phyloP scores from a whole-genome alignment of 2,888 invertebrate species.

The Pachycephus smyrnensis region DNA sequence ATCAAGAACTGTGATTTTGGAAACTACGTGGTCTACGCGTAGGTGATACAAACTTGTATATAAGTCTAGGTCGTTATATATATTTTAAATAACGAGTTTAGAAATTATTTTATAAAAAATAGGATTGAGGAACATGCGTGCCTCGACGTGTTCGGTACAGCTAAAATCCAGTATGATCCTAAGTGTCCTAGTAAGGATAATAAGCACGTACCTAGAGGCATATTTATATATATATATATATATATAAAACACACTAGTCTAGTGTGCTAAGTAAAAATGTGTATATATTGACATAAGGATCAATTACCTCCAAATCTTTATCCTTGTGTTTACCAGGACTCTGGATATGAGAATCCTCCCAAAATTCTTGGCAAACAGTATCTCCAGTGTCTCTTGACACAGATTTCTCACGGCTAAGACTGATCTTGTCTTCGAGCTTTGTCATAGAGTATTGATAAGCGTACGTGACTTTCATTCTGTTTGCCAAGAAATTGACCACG shows the following conservation, averaged over 20 bases:
- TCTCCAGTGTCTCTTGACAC: not conserved
- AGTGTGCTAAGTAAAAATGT: not conserved
- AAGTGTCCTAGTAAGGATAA: not conserved
- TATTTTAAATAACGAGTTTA: conserved; percentile 6
- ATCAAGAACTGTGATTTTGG: not conserved
- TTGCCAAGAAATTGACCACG: not conserved
- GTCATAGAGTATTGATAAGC: not conserved
- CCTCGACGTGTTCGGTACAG: not conserved
- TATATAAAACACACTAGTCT: not conserved
- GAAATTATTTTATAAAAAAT: conserved; percentile 6
- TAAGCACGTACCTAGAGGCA: not conserved
- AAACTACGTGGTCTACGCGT: not conserved
- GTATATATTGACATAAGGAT: not conserved
- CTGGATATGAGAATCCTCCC: not conserved
- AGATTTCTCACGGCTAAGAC: not conserved
- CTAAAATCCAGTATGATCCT: not conserved
- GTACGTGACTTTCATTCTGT: not conserved
- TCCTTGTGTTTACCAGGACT: not conserved
- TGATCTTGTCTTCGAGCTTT: not conserved
- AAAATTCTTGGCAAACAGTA: not conserved
- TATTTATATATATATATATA: not conserved
- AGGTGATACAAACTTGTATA: not conserved
- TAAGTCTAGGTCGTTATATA: conserved; percentile 5
- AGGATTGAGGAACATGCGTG: not conserved
- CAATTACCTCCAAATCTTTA: not conserved